Evolutionary conservation across 1,140 invertebrate genomes (phyloP), one percentile per base, ranked within the genome.

Genomic region (Idris sp.): DNA sequence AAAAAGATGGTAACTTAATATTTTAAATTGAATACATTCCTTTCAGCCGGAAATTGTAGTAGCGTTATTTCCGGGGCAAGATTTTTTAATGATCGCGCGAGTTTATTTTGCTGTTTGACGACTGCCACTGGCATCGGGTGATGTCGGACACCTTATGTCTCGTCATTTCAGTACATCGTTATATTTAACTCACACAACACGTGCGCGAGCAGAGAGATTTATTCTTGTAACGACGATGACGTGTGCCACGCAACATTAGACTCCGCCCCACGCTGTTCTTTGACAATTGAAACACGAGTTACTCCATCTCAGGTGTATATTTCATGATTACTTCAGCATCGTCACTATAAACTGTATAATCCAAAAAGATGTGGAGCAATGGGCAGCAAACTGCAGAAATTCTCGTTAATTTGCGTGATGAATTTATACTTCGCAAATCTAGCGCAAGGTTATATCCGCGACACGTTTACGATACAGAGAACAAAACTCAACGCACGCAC

Each of bases 141-240:
- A 72, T 72, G 74, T 76, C 56, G 62, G 62, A 73, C 68, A 73
- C 74, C 74, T 76, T 76, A 73, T 64, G 74, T 64, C 58, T 72
- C 68, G 67, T 68, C 72, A 58, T 74, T 68, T 74, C 62, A 56
- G 64, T 58, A 31, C 31, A 56, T 48, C 43, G 62, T 68, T 72
- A 72, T 62, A 72, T 72, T 76, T 68, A 68, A 68, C 68, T 68
- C 62, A 14, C 49, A 22, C 56, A 62, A 76, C 68, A 72, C 74
- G 74, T 72, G 67, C 61, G 48, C 67, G 40, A 61, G 56, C 43
- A 8, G 62, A 43, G 43, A 72, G 74, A 72, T 76, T 72, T 72
- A 72, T 76, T 76, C 68, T 76, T 38, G 67, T 76, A 72, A 72
- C 68, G 46, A 44, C 61, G 67, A 62, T 76, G 61, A 76, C 74